phyloP scores from a whole-genome alignment of 1,140 invertebrate species.

The Brachystomella parvula region DNA sequence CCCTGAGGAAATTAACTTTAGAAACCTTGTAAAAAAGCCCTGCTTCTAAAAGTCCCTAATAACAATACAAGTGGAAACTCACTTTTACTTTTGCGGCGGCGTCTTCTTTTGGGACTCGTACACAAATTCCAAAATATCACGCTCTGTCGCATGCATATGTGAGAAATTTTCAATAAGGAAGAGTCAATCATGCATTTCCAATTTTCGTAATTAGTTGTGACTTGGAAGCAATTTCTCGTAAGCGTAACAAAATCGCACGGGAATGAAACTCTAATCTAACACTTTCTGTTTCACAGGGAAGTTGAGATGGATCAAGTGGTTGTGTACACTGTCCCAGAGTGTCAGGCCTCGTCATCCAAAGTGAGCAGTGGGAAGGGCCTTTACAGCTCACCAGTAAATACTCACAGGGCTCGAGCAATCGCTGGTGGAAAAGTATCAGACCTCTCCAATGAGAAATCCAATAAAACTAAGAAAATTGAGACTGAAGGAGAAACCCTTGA shows the following conservation, averaged over 20 bases:
- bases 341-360: background rate
- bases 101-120: no score
- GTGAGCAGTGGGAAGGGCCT: background rate
- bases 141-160: background rate
- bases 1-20: no score
- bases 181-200: background rate
- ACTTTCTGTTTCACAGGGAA: conserved; percentile 13
- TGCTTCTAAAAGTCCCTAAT: no score
- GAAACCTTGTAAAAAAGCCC: no score
- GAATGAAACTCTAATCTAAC: background rate
- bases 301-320: conserved; percentile 30
- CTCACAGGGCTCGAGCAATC: background rate
- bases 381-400: background rate
- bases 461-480: background rate
- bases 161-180: background rate
- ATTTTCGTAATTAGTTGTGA: background rate
- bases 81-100: no score
- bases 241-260: background rate
- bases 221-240: background rate
- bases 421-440: background rate
- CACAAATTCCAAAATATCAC: background rate
- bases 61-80: no score
- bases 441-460: background rate
- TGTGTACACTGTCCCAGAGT: conserved; percentile 8
- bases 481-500: background rate